Evolutionary conservation across 2,888 invertebrate species (phyloP).

Genomic region (Rosalia funebris): DNA sequence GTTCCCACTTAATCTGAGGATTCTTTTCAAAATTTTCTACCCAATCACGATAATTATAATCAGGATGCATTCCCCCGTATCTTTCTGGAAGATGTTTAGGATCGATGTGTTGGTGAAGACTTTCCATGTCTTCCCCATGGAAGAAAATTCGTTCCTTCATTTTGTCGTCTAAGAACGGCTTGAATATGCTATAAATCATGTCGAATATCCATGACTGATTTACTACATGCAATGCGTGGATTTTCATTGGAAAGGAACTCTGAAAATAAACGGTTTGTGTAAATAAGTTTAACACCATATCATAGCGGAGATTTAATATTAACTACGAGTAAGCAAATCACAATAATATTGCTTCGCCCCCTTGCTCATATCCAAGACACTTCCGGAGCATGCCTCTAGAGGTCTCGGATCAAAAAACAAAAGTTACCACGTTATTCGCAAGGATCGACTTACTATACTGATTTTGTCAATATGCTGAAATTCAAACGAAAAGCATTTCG

Average conservation of each 20-base stretch:
- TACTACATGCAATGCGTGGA: slow-evolving; percentile 79
- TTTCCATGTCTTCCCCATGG: slow-evolving; percentile 78
- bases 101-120: slow-evolving; percentile 78
- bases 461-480: too few species aligned
- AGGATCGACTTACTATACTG: too few species aligned
- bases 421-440: too few species aligned
- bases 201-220: slow-evolving; percentile 87
- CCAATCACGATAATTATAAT: slow-evolving; percentile 81
- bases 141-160: slow-evolving; percentile 74
- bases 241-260: slow-evolving; percentile 79
- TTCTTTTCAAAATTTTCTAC: slow-evolving; percentile 71
- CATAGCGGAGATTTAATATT: too few species aligned
- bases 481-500: too few species aligned
- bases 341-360: too few species aligned
- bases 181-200: slow-evolving; percentile 80
- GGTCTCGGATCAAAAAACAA: too few species aligned
- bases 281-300: too few species aligned
- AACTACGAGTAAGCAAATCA: too few species aligned
- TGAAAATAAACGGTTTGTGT: slow-evolving; percentile 56
- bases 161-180: slow-evolving; percentile 75
- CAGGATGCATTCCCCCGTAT: slow-evolving; percentile 73
- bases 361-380: too few species aligned
- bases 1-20: slow-evolving; percentile 70
- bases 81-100: slow-evolving; percentile 76
- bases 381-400: too few species aligned